A percentile compares a stretch with the other conserved stretches of the same genome.
Evolutionary conservation across 2,888 invertebrate species (phyloP).

Genomic region (Marronus borbonicus): DNA sequence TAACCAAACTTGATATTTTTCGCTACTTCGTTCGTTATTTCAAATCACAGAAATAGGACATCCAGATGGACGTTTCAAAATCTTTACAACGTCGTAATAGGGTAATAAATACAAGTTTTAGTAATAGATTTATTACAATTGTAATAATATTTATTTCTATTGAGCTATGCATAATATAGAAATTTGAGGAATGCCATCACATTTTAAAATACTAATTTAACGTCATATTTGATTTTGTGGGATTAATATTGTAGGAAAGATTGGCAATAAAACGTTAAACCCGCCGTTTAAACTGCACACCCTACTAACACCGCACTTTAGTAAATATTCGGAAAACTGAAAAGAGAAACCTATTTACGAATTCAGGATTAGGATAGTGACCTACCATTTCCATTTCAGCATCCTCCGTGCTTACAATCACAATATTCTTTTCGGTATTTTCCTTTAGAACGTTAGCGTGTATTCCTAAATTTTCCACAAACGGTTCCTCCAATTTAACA

Average conservation of each 20-base stretch:
- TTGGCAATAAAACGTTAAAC: slow-evolving; percentile 82
- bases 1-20: too few species aligned
- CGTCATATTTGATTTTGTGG: slow-evolving; percentile 55
- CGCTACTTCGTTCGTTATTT: too few species aligned
- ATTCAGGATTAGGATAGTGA: slow-evolving; percentile 45
- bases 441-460: slow-evolving; percentile 76
- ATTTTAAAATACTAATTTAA: background rate
- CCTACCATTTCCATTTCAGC: slow-evolving; percentile 83
- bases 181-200: too few species aligned
- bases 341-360: slow-evolving; percentile 53
- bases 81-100: too few species aligned
- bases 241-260: slow-evolving; percentile 75
- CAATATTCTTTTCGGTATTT: slow-evolving; percentile 79
- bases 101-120: too few species aligned
- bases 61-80: too few species aligned
- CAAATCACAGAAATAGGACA: too few species aligned
- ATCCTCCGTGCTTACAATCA: slow-evolving; percentile 85
- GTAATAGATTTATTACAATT: too few species aligned
- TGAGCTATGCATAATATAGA: too few species aligned
- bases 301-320: slow-evolving; percentile 83
- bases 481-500: slow-evolving; percentile 80
- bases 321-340: slow-evolving; percentile 90
- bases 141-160: too few species aligned
- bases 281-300: slow-evolving; percentile 93
- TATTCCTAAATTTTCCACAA: slow-evolving; percentile 80